A percentile compares a stretch with the other conserved stretches of the same genome.
Conservation (phyloP, 2,888 invertebrate genomes). For the Napeogenes sylphis region DNA sequence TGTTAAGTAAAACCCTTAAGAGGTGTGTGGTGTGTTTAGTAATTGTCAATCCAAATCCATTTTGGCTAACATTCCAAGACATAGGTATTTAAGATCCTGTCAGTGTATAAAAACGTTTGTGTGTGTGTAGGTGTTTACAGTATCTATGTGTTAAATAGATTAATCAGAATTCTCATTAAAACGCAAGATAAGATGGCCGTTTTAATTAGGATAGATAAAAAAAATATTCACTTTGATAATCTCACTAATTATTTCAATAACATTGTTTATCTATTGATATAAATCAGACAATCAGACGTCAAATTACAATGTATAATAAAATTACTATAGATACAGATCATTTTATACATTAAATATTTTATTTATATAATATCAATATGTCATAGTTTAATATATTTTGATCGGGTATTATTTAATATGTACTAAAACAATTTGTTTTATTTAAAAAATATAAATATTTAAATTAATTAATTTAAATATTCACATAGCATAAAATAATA, state of each 20-base stretch:
- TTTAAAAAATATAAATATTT: background rate
- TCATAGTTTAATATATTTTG: background rate
- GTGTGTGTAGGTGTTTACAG: slow-evolving; percentile 1
- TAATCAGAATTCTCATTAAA: slow-evolving; percentile 16
- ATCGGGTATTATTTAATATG: background rate
- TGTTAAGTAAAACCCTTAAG: no score
- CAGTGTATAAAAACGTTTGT: no score
- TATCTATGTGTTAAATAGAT: slow-evolving; percentile 12
- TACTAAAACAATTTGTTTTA: background rate
- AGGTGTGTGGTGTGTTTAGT: no score
- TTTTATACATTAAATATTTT: background rate
- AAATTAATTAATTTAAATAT: background rate
- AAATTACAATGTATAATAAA: slow-evolving; percentile 1
- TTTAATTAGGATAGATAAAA: slow-evolving; percentile 21
- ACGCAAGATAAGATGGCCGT: slow-evolving; percentile 6
- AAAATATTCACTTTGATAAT: slow-evolving; percentile 15
- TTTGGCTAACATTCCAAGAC: no score
- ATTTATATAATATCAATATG: background rate
- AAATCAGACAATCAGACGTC: slow-evolving; percentile 17
- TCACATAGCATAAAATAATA: background rate
- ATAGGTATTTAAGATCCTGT: no score
- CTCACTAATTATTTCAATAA: slow-evolving; percentile 23
- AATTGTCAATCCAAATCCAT: no score
- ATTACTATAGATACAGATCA: slow-evolving; percentile 1
- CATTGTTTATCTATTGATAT: slow-evolving; percentile 17